These are phyloP conservation scores for Stenopsyche tienmushanensis DNA, from an alignment of 1,140 invertebrate genomes.

Conservation along the genomic window DNA sequence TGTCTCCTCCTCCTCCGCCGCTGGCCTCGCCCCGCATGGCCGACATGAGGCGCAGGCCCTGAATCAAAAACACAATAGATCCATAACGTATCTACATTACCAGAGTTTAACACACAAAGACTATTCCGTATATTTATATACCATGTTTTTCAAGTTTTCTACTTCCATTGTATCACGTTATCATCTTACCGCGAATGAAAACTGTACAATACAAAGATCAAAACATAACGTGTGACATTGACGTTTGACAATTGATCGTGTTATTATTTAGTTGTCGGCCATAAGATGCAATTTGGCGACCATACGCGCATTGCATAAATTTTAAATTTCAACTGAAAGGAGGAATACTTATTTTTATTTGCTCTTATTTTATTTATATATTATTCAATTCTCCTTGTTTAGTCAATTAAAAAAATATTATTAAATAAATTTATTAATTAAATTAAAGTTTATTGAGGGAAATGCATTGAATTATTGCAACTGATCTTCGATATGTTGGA, in stretches of 20 bases:
- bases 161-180: constrained; percentile 25
- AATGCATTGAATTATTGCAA: too few relatives aligned
- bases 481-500: too few relatives aligned
- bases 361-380: too few relatives aligned
- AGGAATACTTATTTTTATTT: too few relatives aligned
- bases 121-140: too few relatives aligned
- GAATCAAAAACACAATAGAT: too few relatives aligned
- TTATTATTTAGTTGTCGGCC: background rate
- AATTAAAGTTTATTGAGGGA: too few relatives aligned
- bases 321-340: too few relatives aligned
- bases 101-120: background rate
- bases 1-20: background rate
- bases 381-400: too few relatives aligned
- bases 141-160: constrained; percentile 32
- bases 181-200: too few relatives aligned
- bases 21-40: constrained; percentile 44
- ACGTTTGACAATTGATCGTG: constrained; percentile 19
- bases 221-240: constrained; percentile 7
- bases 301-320: background rate
- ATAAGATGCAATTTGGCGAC: background rate
- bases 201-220: background rate
- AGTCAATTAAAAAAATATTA: too few relatives aligned
- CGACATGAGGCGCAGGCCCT: constrained; percentile 61
- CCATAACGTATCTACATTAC: background rate
- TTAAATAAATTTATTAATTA: too few relatives aligned